Evolutionary conservation across 1,140 invertebrate species (phyloP).

Genomic region (Orchesella cincta): DNA sequence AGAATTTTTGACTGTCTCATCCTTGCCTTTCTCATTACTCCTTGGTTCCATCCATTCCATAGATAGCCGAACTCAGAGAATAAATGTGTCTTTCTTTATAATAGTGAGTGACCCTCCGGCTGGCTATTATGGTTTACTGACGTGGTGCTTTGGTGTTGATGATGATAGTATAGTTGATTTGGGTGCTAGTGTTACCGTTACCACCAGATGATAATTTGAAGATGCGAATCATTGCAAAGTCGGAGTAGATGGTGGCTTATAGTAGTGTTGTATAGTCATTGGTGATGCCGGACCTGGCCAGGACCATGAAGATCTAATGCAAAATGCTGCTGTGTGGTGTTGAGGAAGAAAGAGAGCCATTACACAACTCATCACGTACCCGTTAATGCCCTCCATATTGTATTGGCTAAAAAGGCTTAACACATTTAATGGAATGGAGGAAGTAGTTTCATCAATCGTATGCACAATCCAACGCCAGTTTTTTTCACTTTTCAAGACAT

Average conservation of each 20-base stretch:
- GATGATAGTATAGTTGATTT: neutral
- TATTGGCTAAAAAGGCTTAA: slow-evolving; percentile 10
- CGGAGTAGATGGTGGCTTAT: neutral
- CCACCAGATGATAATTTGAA: too few species aligned
- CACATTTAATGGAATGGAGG: slow-evolving; percentile 6
- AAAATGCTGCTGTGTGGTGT: neutral
- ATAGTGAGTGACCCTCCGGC: slow-evolving; percentile 17
- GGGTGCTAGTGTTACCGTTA: neutral
- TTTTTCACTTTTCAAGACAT: too few species aligned
- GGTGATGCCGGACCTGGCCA: too few species aligned
- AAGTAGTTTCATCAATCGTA: neutral
- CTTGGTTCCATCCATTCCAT: neutral
- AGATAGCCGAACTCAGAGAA: neutral
- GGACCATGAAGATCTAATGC: neutral
- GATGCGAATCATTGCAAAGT: neutral
- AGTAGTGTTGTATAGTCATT: too few species aligned
- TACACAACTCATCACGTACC: neutral
- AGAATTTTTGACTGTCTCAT: neutral
- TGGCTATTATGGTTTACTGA: slow-evolving; percentile 2
- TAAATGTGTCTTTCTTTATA: too few species aligned
- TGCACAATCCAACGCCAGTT: neutral
- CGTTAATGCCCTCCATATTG: slow-evolving; percentile 12
- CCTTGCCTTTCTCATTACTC: neutral
- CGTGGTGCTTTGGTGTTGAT: neutral
- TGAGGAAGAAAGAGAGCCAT: neutral